Evolutionary conservation across 2,888 invertebrate species (phyloP).

Genomic region (Lasioglossum marginatum): DNA sequence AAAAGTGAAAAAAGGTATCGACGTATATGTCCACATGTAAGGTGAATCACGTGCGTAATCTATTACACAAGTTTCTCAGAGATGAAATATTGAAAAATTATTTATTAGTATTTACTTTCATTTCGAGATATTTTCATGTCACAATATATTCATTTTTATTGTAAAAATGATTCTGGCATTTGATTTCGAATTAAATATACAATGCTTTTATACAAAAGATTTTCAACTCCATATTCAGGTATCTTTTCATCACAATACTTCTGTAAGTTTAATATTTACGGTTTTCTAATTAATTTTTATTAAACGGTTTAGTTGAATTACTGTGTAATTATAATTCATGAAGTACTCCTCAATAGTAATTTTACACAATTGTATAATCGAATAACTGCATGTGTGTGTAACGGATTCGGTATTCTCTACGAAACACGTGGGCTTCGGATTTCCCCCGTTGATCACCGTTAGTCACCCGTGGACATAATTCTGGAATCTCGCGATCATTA

Average conservation of each 20-base stretch:
- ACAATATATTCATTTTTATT: not conserved
- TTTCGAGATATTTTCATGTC: not conserved
- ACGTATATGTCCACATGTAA: constrained; percentile 17
- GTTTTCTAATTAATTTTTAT: not conserved
- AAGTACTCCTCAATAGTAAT: not conserved
- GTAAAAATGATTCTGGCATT: not conserved
- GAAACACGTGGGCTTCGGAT: not conserved
- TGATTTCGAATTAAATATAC: not conserved
- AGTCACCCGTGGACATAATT: not conserved
- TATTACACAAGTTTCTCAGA: constrained; percentile 12
- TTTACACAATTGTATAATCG: not conserved
- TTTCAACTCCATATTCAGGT: not conserved
- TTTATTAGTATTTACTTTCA: not conserved
- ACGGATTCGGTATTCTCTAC: not conserved
- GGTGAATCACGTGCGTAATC: constrained; percentile 3
- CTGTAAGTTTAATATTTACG: not conserved
- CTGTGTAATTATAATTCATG: not conserved
- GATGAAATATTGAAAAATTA: constrained; percentile 10
- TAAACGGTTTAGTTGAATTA: not conserved
- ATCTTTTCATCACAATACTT: not conserved
- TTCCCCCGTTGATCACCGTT: not conserved
- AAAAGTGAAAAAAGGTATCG: constrained; percentile 16
- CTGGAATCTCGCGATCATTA: not conserved
- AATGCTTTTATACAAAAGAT: no score
- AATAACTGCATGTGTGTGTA: not conserved